Conservation (phyloP, 2,113 vertebrate genomes). For the Pogona vitticeps region DNA sequence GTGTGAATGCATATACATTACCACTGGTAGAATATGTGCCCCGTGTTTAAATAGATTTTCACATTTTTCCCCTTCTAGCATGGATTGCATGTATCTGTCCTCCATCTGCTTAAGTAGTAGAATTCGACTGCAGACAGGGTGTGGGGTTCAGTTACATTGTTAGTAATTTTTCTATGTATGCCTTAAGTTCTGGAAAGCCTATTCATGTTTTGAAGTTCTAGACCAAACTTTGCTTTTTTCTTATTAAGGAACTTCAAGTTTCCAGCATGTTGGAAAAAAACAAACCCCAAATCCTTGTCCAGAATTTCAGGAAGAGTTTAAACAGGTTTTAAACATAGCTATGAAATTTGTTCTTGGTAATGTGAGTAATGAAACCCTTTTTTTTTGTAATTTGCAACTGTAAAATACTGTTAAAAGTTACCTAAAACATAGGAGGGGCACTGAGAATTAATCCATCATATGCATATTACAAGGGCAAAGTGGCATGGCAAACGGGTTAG, state of each 20-base stretch:
- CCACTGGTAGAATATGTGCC: neutral
- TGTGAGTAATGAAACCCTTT: too few species aligned
- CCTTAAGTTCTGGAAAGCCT: slow-evolving; percentile 21
- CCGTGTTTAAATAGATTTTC: neutral
- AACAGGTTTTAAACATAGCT: neutral
- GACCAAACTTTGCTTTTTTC: too few species aligned
- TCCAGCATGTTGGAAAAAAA: too few species aligned
- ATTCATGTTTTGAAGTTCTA: neutral
- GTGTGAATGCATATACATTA: neutral
- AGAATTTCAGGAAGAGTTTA: neutral
- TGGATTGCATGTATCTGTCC: neutral
- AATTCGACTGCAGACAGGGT: slow-evolving; percentile 10
- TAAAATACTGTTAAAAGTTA: too few species aligned
- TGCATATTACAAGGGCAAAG: too few species aligned
- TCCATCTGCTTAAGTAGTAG: neutral
- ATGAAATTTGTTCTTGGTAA: too few species aligned
- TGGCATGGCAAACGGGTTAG: too few species aligned
- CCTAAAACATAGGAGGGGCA: neutral
- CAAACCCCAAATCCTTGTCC: too few species aligned
- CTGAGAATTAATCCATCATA: neutral
- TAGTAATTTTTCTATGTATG: slow-evolving; percentile 14
- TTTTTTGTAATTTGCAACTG: too few species aligned
- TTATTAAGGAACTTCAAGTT: too few species aligned
- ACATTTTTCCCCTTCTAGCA: too few species aligned
- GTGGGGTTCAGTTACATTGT: neutral